Evolutionary conservation across 2,113 vertebrate species (phyloP).

Genomic region (Lota lota): DNA sequence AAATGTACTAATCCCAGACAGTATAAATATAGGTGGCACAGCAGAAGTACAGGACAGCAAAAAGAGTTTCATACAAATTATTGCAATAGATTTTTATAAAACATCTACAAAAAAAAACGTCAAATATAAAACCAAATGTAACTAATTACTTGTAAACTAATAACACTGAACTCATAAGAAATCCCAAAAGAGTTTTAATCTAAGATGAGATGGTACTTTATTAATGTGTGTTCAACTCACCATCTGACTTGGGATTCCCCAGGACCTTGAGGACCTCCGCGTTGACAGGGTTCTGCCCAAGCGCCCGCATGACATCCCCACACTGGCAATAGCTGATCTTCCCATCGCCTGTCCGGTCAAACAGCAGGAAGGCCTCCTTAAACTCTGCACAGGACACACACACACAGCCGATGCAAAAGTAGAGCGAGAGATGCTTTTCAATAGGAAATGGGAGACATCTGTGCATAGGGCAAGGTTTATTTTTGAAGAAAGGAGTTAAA

Average conservation of each 20-base stretch:
- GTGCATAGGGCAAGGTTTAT: too few species aligned
- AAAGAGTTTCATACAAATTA: too few species aligned
- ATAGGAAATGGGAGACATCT: too few species aligned
- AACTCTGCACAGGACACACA: conserved; percentile 76
- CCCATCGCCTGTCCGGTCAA: conserved; percentile 89
- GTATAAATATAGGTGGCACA: background rate
- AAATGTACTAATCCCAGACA: too few species aligned
- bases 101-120: too few species aligned
- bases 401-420: background rate
- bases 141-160: too few species aligned
- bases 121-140: too few species aligned
- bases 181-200: background rate
- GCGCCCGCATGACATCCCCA: conserved; percentile 90
- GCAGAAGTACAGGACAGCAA: too few species aligned
- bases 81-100: too few species aligned
- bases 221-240: conserved; percentile 61
- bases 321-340: conserved; percentile 89
- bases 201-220: background rate
- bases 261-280: conserved; percentile 94
- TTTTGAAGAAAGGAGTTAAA: too few species aligned
- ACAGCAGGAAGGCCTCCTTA: conserved; percentile 94
- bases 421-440: too few species aligned
- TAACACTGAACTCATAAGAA: background rate
- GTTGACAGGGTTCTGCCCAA: conserved; percentile 95
- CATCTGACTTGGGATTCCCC: conserved; percentile 92